phyloP scores from a whole-genome alignment of 1,140 invertebrate species.

The Heliconius eleuchia region DNA sequence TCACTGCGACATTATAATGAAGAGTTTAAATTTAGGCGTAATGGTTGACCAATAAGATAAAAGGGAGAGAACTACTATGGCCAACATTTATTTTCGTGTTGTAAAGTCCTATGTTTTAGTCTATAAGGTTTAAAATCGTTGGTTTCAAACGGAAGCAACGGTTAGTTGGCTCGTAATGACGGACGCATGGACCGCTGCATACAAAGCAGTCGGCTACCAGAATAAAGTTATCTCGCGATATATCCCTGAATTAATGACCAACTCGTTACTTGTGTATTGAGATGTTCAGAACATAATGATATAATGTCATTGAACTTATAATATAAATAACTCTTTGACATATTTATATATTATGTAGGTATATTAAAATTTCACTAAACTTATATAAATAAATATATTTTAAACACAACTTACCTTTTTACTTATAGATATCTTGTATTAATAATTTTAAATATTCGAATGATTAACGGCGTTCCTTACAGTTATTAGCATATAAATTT shows the following conservation, averaged over 20 bases:
- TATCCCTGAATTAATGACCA: constrained; percentile 79
- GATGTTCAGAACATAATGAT: constrained; percentile 74
- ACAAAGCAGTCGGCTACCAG: constrained; percentile 80
- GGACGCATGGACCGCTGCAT: constrained; percentile 75
- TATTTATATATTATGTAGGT: neutral
- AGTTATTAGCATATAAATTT: neutral
- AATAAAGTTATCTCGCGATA: constrained; percentile 81
- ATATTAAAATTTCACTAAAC: neutral
- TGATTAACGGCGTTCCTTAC: neutral
- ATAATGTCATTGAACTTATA: constrained; percentile 61
- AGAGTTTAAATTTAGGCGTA: constrained; percentile 81
- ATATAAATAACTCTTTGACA: constrained; percentile 40
- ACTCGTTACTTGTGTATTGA: constrained; percentile 80
- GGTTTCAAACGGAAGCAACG: constrained; percentile 23
- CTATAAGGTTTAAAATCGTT: constrained; percentile 46
- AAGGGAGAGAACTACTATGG: constrained; percentile 67
- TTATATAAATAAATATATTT: neutral
- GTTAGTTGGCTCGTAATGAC: constrained; percentile 67
- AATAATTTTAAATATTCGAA: neutral
- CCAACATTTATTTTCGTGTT: constrained; percentile 39
- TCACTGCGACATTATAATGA: constrained; percentile 78
- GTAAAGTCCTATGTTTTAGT: constrained; percentile 37
- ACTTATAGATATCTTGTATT: neutral
- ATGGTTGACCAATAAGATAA: constrained; percentile 81
- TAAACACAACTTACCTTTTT: neutral